Conservation (phyloP, 2,113 vertebrate species). For the Columbina picui region DNA sequence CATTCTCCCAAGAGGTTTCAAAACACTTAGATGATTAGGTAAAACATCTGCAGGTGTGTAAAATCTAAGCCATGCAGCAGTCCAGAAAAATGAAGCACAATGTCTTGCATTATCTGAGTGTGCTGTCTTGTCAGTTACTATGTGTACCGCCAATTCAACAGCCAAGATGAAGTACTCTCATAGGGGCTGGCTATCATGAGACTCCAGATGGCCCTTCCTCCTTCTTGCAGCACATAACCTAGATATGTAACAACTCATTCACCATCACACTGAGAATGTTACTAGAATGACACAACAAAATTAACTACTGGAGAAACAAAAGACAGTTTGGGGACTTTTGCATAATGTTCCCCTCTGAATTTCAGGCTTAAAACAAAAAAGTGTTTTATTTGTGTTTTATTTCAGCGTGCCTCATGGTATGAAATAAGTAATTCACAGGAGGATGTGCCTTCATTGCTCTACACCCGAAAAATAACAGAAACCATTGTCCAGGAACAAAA, state of each 20-base stretch:
- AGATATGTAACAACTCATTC: slow-evolving; percentile 18
- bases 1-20: background rate
- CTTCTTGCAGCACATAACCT: slow-evolving; percentile 7
- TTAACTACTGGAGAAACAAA: slow-evolving; percentile 1
- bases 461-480: background rate
- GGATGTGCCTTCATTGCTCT: background rate
- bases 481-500: background rate
- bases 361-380: background rate
- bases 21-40: background rate
- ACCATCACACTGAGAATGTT: background rate
- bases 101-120: background rate
- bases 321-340: background rate
- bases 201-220: slow-evolving; percentile 26
- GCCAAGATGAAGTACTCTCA: background rate
- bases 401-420: background rate
- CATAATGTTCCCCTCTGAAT: background rate
- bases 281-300: background rate
- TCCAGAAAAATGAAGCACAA: background rate
- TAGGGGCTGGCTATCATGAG: background rate
- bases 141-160: background rate
- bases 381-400: no score
- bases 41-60: background rate
- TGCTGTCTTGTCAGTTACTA: background rate
- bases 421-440: background rate
- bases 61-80: background rate